A percentile compares a stretch with the other conserved stretches of the same genome.
phyloP scores from a whole-genome alignment of 2,797 vertebrate genomes.

The Bradypodion ventrale region DNA sequence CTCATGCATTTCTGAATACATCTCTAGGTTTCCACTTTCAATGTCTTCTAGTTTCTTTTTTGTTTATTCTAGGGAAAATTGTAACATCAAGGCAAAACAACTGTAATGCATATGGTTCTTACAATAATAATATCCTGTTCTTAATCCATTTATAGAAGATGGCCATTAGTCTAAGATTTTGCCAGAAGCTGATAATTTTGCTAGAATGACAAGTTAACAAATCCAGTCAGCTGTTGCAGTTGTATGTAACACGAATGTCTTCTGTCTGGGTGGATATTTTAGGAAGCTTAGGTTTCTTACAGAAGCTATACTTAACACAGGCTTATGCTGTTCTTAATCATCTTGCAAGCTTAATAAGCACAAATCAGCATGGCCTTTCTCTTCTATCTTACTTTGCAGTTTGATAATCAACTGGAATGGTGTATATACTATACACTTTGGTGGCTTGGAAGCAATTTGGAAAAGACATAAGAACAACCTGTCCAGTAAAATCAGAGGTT shows the following conservation, averaged over 20 bases:
- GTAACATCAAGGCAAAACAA: too few species aligned
- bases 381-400: not conserved
- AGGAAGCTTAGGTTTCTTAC: slow-evolving; percentile 19
- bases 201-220: slow-evolving; percentile 25
- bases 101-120: not conserved
- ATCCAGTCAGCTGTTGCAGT: slow-evolving; percentile 9
- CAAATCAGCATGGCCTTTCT: not conserved
- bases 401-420: not conserved
- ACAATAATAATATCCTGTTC: slow-evolving; percentile 3
- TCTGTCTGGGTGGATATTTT: slow-evolving; percentile 18
- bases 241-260: slow-evolving; percentile 8
- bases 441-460: not conserved
- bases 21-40: not conserved
- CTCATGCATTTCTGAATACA: not conserved
- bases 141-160: not conserved
- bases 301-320: not conserved
- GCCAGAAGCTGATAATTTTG: not conserved
- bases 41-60: not conserved
- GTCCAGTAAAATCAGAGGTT: not conserved
- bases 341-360: slow-evolving; percentile 11
- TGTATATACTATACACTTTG: slow-evolving; percentile 15
- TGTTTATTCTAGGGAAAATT: not conserved
- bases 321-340: not conserved
- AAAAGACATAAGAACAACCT: not conserved
- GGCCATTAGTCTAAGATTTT: not conserved